phyloP scores from a whole-genome alignment of 2,797 vertebrate genomes.

The Prionace glauca region DNA sequence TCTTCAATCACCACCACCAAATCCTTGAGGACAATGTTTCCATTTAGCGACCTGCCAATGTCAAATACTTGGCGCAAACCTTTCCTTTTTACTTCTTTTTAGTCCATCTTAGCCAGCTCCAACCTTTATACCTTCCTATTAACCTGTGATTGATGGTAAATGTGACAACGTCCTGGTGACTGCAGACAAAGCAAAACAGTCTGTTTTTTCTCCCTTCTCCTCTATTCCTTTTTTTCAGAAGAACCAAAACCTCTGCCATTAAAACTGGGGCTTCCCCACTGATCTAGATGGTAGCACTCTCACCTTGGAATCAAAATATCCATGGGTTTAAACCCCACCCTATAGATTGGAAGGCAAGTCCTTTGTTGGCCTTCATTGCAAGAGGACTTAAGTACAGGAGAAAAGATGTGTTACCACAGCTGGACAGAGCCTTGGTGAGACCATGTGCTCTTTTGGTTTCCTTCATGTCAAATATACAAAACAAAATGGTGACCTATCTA shows the following conservation, averaged over 20 bases:
- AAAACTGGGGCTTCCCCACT: not conserved
- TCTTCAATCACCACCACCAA: not conserved
- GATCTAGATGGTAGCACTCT: not conserved
- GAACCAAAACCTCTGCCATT: not conserved
- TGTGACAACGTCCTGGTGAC: not conserved
- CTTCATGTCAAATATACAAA: too few species aligned
- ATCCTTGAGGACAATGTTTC: not conserved
- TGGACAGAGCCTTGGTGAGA: too few species aligned
- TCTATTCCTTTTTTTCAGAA: not conserved
- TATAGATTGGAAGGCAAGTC: not conserved
- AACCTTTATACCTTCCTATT: not conserved
- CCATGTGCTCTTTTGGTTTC: too few species aligned
- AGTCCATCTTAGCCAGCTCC: not conserved
- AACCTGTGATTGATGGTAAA: not conserved
- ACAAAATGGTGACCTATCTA: too few species aligned
- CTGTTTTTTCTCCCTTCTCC: not conserved
- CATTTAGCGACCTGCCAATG: not conserved
- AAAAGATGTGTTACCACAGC: too few species aligned
- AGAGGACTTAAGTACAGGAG: too few species aligned
- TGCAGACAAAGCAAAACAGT: too few species aligned
- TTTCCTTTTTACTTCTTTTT: not conserved
- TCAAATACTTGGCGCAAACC: not conserved
- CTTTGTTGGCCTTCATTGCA: too few species aligned
- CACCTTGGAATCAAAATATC: not conserved
- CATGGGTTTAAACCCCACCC: not conserved